Evolutionary conservation across 1,140 invertebrate species (phyloP), one percentile per base, ranked within the genome.

Genomic region (Trigoniulus corallinus): DNA sequence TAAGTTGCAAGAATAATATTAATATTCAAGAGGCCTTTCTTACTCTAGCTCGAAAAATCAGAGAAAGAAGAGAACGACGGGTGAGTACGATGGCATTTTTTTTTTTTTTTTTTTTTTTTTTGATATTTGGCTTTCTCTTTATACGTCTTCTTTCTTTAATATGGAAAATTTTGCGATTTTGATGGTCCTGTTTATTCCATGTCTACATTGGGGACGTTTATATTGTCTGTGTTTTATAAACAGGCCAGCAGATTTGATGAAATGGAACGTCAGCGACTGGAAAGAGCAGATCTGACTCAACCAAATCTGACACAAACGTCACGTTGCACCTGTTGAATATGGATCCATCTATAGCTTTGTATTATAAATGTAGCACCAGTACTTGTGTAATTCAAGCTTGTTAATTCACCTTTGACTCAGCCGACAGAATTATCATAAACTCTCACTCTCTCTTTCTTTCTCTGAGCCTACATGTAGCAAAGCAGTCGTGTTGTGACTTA

Each of bases 1-100:
- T 89, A 13, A 89, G 85, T 20, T 91, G 86, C 64, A 91, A 91
- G 67, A 80, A 81, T 53, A 82, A 88, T 59, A 79, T 89, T 37
- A 91, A 91, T 62, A 88, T 92, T 54, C 84, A 91, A 60, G 81
- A 86, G 60, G 80, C 82, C 27, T 86, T 87, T 65, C 67, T 88
- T 43, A 84, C 81, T 24, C 67, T 92, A 59, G 82, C 84, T 50
- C 74, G 82, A 62, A 78, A 79, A 72, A 86, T 87, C 65, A 71
- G 82, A 47, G 82, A 86, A 66, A 79, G 83, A 65, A 71, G 80
- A 59, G 78, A 81, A 57, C 73, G 76, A 58, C 73, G 81, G 66
- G 82, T 85, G 70, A 68, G 62, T 24, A 12, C 25, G 21, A 15
- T 12, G 25, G 3, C 4, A 42, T 37, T 18, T 7, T 41, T 26